Conservation (phyloP, 2,113 vertebrate species). For the Gymnarchus niloticus region DNA sequence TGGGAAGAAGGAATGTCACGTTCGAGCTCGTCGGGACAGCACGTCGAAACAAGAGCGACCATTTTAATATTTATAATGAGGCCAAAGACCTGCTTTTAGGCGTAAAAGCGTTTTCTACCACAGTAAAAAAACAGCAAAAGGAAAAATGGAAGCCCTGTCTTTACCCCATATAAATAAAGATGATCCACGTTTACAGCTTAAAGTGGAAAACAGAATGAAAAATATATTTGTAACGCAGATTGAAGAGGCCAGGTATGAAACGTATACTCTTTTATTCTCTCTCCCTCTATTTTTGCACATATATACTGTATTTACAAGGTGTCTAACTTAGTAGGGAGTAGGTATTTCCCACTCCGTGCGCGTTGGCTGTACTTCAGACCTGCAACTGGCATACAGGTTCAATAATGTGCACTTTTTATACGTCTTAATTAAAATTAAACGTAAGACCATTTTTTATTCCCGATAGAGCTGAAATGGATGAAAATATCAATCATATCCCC, state of each 20-base stretch:
- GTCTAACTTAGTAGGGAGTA: neutral
- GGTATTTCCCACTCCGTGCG: neutral
- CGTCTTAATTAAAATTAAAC: neutral
- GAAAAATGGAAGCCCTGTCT: constrained; percentile 42
- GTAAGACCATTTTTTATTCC: constrained; percentile 2
- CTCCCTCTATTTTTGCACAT: neutral
- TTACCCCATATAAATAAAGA: constrained; percentile 38
- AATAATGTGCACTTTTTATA: neutral
- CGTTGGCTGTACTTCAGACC: neutral
- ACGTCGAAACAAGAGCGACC: neutral
- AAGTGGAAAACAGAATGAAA: constrained; percentile 51
- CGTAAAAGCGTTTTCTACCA: neutral
- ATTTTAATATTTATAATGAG: neutral
- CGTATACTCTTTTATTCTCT: neutral
- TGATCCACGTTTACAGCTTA: constrained; percentile 49
- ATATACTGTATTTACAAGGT: neutral
- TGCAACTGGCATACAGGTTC: neutral
- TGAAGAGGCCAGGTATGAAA: constrained; percentile 51
- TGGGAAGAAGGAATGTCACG: constrained; percentile 9
- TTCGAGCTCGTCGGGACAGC: constrained; percentile 7
- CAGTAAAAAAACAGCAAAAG: neutral
- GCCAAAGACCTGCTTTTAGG: neutral
- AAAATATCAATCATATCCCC: constrained; percentile 50
- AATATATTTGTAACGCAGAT: constrained; percentile 66
- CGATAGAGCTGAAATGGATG: constrained; percentile 44